Conservation (phyloP, 1,140 invertebrate genomes). For the Drosophila triauraria region DNA sequence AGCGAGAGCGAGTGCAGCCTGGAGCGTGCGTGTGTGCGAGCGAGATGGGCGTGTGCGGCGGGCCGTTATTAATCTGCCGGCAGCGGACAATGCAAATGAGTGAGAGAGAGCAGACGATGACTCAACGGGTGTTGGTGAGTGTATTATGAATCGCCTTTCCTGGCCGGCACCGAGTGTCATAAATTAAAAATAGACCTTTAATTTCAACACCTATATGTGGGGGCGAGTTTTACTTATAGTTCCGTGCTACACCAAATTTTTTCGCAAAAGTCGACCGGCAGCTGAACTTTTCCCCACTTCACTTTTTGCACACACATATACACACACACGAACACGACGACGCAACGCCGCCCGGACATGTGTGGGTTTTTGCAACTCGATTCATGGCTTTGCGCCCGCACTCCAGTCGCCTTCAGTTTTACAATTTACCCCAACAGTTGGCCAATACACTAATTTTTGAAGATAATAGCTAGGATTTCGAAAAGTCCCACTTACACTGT, state of each 20-base stretch:
- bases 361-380: constrained; percentile 39
- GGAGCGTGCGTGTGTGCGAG: constrained; percentile 54
- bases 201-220: constrained; percentile 59
- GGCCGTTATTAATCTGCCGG: constrained; percentile 75
- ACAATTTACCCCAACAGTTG: constrained; percentile 11
- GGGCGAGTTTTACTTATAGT: constrained; percentile 11
- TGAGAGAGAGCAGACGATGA: constrained; percentile 78
- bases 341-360: constrained; percentile 48
- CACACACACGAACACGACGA: constrained; percentile 32
- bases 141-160: constrained; percentile 72
- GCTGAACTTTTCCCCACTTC: constrained; percentile 64
- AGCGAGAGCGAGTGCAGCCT: constrained; percentile 55
- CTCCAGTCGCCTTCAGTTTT: not conserved
- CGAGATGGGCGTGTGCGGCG: constrained; percentile 54
- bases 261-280: constrained; percentile 54
- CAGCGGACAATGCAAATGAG: constrained; percentile 72
- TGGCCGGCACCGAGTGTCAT: constrained; percentile 75
- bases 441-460: not conserved
- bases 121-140: constrained; percentile 70
- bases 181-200: constrained; percentile 78
- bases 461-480: constrained; percentile 1
- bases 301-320: constrained; percentile 71
- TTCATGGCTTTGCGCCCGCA: not conserved
- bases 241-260: constrained; percentile 23
- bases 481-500: constrained; percentile 10